Percentiles rank a stretch among this genome's conserved stretches.
These are phyloP conservation scores for Lycia hirtaria DNA, from an alignment of 2,888 invertebrate species.

Conservation along the genomic window DNA sequence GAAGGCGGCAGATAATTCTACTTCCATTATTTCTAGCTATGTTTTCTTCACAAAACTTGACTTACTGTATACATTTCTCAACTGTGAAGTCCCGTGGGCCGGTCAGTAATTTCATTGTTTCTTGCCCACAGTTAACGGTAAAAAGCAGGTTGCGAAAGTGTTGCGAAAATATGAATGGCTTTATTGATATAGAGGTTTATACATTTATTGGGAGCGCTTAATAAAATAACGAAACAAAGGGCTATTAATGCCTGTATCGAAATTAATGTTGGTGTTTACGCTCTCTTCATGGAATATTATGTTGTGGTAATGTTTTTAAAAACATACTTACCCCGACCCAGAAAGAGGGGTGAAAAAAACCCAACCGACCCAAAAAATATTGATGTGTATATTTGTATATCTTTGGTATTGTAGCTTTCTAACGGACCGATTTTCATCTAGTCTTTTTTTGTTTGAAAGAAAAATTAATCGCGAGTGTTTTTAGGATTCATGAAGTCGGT, in stretches of 20 bases:
- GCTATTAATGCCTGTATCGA: constrained; percentile 19
- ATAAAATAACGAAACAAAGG: constrained; percentile 35
- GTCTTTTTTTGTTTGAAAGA: too few species aligned
- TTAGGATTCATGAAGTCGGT: too few species aligned
- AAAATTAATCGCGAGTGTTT: too few species aligned
- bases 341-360: too few species aligned
- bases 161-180: constrained; percentile 41
- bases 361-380: too few species aligned
- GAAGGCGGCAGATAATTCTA: too few species aligned
- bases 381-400: too few species aligned
- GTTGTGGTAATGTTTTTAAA: too few species aligned
- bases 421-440: too few species aligned
- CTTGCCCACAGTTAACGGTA: constrained; percentile 48
- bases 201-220: constrained; percentile 30
- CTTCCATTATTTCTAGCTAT: too few species aligned
- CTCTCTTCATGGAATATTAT: neutral
- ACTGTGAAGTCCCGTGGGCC: constrained; percentile 51
- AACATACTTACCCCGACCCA: too few species aligned
- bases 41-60: neutral
- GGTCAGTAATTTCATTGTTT: constrained; percentile 76
- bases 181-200: constrained; percentile 33
- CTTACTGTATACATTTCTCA: neutral
- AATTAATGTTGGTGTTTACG: constrained; percentile 13
- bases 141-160: constrained; percentile 40
- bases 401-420: too few species aligned